Evolutionary conservation across 1,140 invertebrate species (phyloP).

Genomic region (Tachypleus tridentatus): DNA sequence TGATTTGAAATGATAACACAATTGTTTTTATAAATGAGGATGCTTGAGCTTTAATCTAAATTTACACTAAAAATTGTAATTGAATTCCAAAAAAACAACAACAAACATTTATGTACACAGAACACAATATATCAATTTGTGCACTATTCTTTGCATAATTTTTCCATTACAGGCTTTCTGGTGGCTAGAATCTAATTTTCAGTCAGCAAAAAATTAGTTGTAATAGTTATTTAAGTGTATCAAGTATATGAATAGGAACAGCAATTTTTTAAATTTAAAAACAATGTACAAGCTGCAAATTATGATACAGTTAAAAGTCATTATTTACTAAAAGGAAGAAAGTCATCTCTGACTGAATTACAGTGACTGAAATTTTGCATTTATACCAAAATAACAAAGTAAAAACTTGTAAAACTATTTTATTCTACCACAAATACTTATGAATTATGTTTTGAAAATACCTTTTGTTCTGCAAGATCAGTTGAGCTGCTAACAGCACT

Average conservation of each 20-base stretch:
- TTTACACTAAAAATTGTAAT: background rate
- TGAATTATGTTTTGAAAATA: background rate
- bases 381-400: background rate
- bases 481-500: conserved; percentile 21
- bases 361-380: background rate
- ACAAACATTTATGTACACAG: too few relatives aligned
- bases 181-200: too few relatives aligned
- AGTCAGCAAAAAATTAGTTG: too few relatives aligned
- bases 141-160: too few relatives aligned
- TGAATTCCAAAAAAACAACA: background rate
- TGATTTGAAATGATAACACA: too few relatives aligned
- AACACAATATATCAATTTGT: too few relatives aligned
- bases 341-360: background rate
- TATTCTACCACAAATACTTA: background rate
- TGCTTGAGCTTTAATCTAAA: background rate
- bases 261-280: background rate
- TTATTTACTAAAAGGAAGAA: background rate
- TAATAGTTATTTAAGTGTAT: background rate
- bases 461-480: conserved; percentile 5
- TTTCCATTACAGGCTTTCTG: too few relatives aligned
- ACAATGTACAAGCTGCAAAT: background rate
- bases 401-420: background rate
- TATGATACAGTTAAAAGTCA: background rate
- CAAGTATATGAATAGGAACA: conserved; percentile 1
- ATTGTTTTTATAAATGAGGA: background rate